phyloP scores from a whole-genome alignment of 2,888 invertebrate genomes.

The Coelogynopora nodosa region DNA sequence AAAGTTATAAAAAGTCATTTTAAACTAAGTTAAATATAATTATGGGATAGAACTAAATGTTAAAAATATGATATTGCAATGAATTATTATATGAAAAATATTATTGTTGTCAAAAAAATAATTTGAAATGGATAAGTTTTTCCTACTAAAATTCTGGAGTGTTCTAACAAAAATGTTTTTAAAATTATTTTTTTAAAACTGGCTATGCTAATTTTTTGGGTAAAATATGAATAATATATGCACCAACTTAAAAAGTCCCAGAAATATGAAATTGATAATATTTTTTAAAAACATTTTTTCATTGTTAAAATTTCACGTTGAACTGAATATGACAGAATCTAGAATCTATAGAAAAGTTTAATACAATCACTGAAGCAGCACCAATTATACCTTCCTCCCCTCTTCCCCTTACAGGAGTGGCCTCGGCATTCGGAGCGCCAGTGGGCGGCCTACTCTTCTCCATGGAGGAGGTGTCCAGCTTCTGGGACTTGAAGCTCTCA shows the following conservation, averaged over 20 bases:
- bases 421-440: conserved; percentile 63
- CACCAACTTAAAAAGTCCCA: not conserved
- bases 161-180: not conserved
- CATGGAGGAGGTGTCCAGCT: conserved; percentile 64
- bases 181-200: not conserved
- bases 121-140: not conserved
- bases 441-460: conserved; percentile 63
- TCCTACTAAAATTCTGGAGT: not conserved
- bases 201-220: not conserved
- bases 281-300: not conserved
- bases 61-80: not conserved
- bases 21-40: not conserved
- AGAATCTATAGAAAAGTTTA: too few species aligned
- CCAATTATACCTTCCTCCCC: too few species aligned
- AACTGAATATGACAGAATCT: not conserved
- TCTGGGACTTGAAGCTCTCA: conserved; percentile 62
- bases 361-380: too few species aligned
- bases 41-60: not conserved
- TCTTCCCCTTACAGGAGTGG: conserved; percentile 62
- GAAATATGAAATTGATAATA: not conserved
- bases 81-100: not conserved
- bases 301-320: not conserved
- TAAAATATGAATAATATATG: not conserved
- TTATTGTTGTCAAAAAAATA: not conserved
- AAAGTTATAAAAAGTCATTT: not conserved